Percentiles rank a stretch among this genome's conserved stretches.
phyloP scores from a whole-genome alignment of 2,113 vertebrate genomes.

The Sapajus apella region DNA sequence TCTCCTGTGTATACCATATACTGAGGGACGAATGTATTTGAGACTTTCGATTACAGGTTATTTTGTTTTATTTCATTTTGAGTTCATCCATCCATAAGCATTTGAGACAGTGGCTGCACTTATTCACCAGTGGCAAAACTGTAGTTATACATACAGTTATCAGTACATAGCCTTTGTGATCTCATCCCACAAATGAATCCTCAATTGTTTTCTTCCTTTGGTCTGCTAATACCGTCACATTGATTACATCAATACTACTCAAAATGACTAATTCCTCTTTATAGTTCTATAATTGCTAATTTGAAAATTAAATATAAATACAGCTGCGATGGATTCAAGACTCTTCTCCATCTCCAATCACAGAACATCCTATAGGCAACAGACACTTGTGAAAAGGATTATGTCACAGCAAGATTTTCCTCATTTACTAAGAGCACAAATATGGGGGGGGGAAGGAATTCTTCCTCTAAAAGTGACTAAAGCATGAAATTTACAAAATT shows the following conservation, averaged over 20 bases:
- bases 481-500: slow-evolving; percentile 21
- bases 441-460: background rate
- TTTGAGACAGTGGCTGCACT: background rate
- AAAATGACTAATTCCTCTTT: background rate
- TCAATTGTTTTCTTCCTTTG: slow-evolving; percentile 31
- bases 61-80: background rate
- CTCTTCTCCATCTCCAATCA: slow-evolving; percentile 9
- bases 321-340: background rate
- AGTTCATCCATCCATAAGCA: background rate
- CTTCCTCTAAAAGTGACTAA: background rate
- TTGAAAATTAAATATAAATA: slow-evolving; percentile 47
- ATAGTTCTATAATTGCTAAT: background rate
- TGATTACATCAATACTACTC: background rate
- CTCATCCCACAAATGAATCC: slow-evolving; percentile 34
- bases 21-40: background rate
- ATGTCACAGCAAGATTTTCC: background rate
- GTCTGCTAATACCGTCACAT: background rate
- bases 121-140: slow-evolving; percentile 6
- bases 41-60: background rate
- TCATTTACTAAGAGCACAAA: slow-evolving; percentile 14
- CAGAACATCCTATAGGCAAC: background rate
- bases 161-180: background rate
- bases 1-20: background rate
- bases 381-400: background rate
- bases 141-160: background rate